Evolutionary conservation across 2,888 invertebrate genomes (phyloP).

Genomic region (Nipponacmea schrenckii): DNA sequence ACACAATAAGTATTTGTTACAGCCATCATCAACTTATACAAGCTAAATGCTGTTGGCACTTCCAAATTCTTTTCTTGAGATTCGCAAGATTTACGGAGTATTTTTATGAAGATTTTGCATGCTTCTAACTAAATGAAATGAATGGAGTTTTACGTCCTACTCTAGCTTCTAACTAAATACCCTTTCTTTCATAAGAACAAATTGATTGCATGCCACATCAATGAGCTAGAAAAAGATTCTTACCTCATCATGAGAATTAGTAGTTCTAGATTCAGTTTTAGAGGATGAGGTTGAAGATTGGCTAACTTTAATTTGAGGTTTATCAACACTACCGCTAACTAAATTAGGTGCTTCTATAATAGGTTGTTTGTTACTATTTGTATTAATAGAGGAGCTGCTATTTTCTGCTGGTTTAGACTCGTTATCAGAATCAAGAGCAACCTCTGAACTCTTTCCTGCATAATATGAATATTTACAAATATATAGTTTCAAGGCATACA

Average conservation of each 20-base stretch:
- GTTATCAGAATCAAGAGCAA: constrained; percentile 54
- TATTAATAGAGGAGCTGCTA: constrained; percentile 18
- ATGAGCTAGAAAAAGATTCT: background rate
- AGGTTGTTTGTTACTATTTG: constrained; percentile 15
- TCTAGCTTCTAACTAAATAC: background rate
- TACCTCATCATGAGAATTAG: constrained; percentile 29
- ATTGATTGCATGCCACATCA: too few species aligned
- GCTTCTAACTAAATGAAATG: too few species aligned
- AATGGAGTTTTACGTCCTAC: too few species aligned
- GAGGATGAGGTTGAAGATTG: constrained; percentile 41
- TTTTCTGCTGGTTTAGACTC: constrained; percentile 33
- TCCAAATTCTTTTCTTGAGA: too few species aligned
- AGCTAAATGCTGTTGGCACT: too few species aligned
- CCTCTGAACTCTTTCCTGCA: constrained; percentile 47
- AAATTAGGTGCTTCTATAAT: constrained; percentile 28
- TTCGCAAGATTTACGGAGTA: too few species aligned
- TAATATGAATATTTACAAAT: constrained; percentile 9
- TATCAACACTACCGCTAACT: constrained; percentile 37
- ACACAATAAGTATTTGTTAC: background rate
- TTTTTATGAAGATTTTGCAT: too few species aligned
- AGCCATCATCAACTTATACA: too few species aligned
- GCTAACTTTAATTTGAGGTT: constrained; percentile 45
- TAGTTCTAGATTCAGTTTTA: constrained; percentile 29
- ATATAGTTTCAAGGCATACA: background rate
- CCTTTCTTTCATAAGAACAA: background rate